phyloP scores from a whole-genome alignment of 2,113 vertebrate species.

The Poicephalus meyeri region DNA sequence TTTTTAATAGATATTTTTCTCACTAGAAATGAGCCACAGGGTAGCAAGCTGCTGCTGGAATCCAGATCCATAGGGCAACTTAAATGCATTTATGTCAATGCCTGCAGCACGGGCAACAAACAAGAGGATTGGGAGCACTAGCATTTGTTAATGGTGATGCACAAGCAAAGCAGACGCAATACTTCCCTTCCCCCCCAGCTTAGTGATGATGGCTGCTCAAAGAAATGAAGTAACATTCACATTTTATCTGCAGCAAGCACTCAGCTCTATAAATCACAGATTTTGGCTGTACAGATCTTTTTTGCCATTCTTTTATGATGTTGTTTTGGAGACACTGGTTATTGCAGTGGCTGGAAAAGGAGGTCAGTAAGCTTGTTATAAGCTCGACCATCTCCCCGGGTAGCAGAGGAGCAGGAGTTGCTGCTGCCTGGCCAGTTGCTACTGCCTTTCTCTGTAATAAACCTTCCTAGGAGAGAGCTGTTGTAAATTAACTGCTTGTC shows the following conservation, averaged over 20 bases:
- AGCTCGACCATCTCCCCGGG: not conserved
- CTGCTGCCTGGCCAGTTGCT: not conserved
- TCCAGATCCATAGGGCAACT: not conserved
- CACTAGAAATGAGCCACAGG: not conserved
- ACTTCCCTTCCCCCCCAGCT: not conserved
- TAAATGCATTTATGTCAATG: not conserved
- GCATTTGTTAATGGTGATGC: not conserved
- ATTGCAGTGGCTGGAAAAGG: not conserved
- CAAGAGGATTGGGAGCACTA: not conserved
- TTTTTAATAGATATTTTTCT: not conserved
- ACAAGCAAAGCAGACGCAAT: not conserved
- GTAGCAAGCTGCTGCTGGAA: not conserved
- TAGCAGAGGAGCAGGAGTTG: not conserved
- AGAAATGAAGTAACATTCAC: not conserved
- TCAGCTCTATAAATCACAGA: not conserved
- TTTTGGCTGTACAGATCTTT: not conserved
- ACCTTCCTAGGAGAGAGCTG: not conserved
- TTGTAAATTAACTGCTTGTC: not conserved
- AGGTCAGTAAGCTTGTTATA: not conserved
- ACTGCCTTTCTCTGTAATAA: not conserved
- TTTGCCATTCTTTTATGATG: not conserved
- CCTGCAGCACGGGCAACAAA: not conserved
- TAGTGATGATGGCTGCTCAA: not conserved
- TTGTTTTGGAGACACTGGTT: not conserved
- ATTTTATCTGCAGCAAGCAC: not conserved